Base-by-base conservation (phyloP, 2,113 vertebrate genomes). In the Anarrhichthys ocellatus region DNA sequence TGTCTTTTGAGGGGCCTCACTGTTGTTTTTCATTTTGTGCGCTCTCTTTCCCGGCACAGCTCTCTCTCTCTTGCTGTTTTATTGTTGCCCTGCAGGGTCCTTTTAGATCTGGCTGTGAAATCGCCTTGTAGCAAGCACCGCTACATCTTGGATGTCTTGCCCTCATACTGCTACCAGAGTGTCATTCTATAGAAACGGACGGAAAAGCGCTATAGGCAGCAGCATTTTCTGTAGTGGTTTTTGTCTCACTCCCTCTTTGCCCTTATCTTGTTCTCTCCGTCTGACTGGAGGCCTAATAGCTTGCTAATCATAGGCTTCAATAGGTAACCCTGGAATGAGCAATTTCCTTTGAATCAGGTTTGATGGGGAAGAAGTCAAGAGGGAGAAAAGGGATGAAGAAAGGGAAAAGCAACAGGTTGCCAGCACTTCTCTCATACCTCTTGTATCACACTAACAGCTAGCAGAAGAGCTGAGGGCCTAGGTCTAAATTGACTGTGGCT, bases 11-110 rank as follows among this genome's bases (percentile, higher is more conserved):
- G 80, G 80, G 67, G 52, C 69, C 85, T 74, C 15, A 14, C 83
- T 64, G 78, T 77, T 91, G 87, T 89, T 90, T 89, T 86, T 90
- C 88, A 88, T 92, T 85, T 86, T 64, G 73, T 72, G 36, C 29
- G 5, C 42, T 73, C 40, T 67, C 61, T 73, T 66, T 82, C 62
- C 34, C 59, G 27, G 59, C 54, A 17, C 71, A 52, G 10, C 50
- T 70, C 36, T 56, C 8, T 64, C 11, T 67, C 58, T 80, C 32
- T 63, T 13, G 42, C 75, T 82, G 69, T 76, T 78, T 88, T 88
- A 74, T 83, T 84, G 82, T 90, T 56, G 52, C 83, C 87, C 87
- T 73, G 75, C 78, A 87, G 87, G 86, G 64, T 22, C 77, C 67
- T 81, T 71, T 86, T 70, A 83, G 73, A 78, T 89, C 58, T 34